These are phyloP conservation scores for Sitobion miscanthi DNA, from an alignment of 1,140 invertebrate genomes.

Conservation along the genomic window DNA sequence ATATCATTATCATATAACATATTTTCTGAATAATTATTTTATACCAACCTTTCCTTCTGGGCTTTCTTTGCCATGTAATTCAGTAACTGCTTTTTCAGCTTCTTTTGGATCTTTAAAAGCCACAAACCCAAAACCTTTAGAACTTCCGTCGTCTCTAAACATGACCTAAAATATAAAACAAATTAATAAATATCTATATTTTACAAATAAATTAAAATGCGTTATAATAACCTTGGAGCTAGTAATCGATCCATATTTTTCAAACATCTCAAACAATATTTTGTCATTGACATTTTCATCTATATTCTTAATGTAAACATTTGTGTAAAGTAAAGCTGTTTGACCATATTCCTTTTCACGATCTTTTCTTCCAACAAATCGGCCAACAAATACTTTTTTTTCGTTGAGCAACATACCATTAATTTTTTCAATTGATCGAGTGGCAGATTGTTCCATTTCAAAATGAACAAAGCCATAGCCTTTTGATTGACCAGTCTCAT, in stretches of 20 bases:
- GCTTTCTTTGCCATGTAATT: slow-evolving; percentile 90
- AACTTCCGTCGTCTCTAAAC: slow-evolving; percentile 90
- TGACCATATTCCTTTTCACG: slow-evolving; percentile 98
- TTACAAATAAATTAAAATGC: background rate
- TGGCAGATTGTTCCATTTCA: slow-evolving; percentile 98
- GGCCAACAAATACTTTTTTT: slow-evolving; percentile 96
- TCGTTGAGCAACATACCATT: slow-evolving; percentile 96
- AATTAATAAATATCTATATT: too few relatives aligned
- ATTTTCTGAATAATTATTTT: background rate
- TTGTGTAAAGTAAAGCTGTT: slow-evolving; percentile 96
- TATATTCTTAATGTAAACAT: slow-evolving; percentile 99
- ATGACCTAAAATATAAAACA: slow-evolving; percentile 71
- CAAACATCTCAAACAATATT: slow-evolving; percentile 91
- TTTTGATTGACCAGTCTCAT: slow-evolving; percentile 94
- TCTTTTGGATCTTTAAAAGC: slow-evolving; percentile 96
- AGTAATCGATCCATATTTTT: slow-evolving; percentile 92
- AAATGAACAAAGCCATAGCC: slow-evolving; percentile 99
- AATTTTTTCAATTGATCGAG: slow-evolving; percentile 94
- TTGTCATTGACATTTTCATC: slow-evolving; percentile 94
- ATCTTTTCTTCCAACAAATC: slow-evolving; percentile 97
- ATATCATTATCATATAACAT: too few relatives aligned
- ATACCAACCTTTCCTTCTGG: slow-evolving; percentile 73
- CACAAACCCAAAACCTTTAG: slow-evolving; percentile 99
- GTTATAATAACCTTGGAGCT: slow-evolving; percentile 74
- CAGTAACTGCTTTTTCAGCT: slow-evolving; percentile 90